Evolutionary conservation across 2,888 invertebrate genomes (phyloP).

Genomic region (Drosophila emarginata): DNA sequence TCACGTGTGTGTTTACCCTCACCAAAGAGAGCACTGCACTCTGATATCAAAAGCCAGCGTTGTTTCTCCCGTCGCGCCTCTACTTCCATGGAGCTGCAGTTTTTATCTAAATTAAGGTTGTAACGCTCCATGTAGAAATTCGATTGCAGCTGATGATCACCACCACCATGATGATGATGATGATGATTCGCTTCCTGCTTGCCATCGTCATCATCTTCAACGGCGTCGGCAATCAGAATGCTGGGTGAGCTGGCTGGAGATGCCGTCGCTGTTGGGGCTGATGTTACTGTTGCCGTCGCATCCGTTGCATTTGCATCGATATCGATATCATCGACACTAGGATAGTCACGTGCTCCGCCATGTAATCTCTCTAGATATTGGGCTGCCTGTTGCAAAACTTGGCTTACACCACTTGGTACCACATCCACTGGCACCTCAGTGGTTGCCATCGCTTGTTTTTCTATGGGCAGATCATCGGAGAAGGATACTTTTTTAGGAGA

Average conservation of each 20-base stretch:
- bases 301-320: conserved; percentile 32
- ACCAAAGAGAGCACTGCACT: conserved; percentile 81
- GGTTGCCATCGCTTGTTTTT: conserved; percentile 23
- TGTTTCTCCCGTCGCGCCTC: conserved; percentile 82
- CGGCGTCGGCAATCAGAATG: conserved; percentile 50
- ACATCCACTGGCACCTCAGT: conserved; percentile 12
- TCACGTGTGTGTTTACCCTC: conserved; percentile 82
- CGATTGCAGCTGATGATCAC: conserved; percentile 66
- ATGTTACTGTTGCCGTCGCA: conserved; percentile 18
- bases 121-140: conserved; percentile 79
- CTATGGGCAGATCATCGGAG: conserved; percentile 80
- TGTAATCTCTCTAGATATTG: conserved; percentile 81
- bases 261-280: conserved; percentile 12
- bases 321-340: conserved; percentile 27
- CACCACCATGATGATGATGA: conserved; percentile 17
- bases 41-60: conserved; percentile 82
- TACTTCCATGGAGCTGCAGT: conserved; percentile 82
- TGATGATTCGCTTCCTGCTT: conserved; percentile 65
- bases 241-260: conserved; percentile 51
- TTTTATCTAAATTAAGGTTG: conserved; percentile 81
- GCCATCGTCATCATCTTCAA: conserved; percentile 34
- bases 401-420: conserved; percentile 65
- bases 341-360: conserved; percentile 61
- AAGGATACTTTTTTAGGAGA: conserved; percentile 82
- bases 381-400: conserved; percentile 77